Evolutionary conservation across 2,888 invertebrate species (phyloP), one percentile per base, ranked within the genome.

Genomic region (Epirrhoe alternata): DNA sequence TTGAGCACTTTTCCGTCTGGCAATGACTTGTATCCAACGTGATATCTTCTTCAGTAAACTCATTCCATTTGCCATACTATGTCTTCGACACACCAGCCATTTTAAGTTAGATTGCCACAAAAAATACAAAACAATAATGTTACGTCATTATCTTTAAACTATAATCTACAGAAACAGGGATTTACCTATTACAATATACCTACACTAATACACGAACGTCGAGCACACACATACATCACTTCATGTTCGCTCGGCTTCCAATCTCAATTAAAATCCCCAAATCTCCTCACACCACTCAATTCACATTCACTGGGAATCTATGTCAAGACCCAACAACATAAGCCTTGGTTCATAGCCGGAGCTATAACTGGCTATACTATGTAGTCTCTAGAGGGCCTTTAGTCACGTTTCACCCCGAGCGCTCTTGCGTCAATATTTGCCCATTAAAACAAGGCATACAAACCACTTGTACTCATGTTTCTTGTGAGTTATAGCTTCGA

Each of bases 381-480:
- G 24, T 50, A 31, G 42, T 45, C 50, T 24, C n/a, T 64, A 66
- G 55, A 71, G 66, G 68, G 70, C 68, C 68, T 68, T 68, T 67
- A 76, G 80, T 80, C 81, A 80, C 80, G 81, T 77, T 77, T 71
- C 42, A 49, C 52, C 63, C 60, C 12, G 14, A 60, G 55, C 63
- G 51, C 67, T 57, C 49, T 73, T 75, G 76, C 70, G 74, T 74
- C 79, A 85, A 85, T 85, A 82, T 85, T 83, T 83, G 81, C 73
- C 84, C 84, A 85, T 85, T 85, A 84, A 77, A 84, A 80, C 79
- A 71, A 57, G 52, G 74, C 76, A 81, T 79, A 82, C 83, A 83
- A 79, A 74, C 74, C 71, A 73, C 69, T 67, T 77, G 77, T 77
- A 75, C 76, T 67, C 62, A 6, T 67, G 56, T 67, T 77, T 77